Percentiles rank a stretch among this genome's conserved stretches.
Evolutionary conservation across 2,113 vertebrate species (phyloP).

Genomic region (Ursus arctos): DNA sequence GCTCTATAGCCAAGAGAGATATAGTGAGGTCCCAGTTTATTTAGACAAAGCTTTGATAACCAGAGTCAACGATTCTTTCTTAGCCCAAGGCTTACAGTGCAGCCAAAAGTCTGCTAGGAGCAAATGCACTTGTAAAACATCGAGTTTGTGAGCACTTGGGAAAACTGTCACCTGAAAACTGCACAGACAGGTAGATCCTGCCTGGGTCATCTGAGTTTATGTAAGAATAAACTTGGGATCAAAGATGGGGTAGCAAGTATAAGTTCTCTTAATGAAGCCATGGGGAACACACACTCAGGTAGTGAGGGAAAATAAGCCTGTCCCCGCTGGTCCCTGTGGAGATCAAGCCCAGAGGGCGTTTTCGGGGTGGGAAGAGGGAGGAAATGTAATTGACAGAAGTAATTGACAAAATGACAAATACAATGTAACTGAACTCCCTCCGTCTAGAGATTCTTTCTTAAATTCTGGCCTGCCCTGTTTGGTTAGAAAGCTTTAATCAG

Average conservation of each 20-base stretch:
- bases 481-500: background rate
- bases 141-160: slow-evolving; percentile 83
- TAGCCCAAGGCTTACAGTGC: slow-evolving; percentile 86
- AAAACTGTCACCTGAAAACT: slow-evolving; percentile 70
- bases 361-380: background rate
- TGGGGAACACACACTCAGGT: background rate
- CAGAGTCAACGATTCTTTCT: slow-evolving; percentile 86
- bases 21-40: slow-evolving; percentile 90
- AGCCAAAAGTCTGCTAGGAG: slow-evolving; percentile 87
- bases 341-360: background rate
- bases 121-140: slow-evolving; percentile 84
- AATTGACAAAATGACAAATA: background rate
- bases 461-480: background rate
- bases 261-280: background rate
- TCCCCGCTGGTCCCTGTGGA: background rate
- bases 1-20: slow-evolving; percentile 83
- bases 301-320: background rate
- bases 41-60: slow-evolving; percentile 89
- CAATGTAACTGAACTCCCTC: background rate
- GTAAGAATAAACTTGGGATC: background rate
- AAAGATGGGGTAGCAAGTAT: background rate
- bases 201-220: background rate
- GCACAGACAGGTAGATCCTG: background rate
- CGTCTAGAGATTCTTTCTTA: background rate
- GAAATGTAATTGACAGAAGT: background rate